Evolutionary conservation across 2,888 invertebrate genomes (phyloP).

Genomic region (Coenonympha glycerion): DNA sequence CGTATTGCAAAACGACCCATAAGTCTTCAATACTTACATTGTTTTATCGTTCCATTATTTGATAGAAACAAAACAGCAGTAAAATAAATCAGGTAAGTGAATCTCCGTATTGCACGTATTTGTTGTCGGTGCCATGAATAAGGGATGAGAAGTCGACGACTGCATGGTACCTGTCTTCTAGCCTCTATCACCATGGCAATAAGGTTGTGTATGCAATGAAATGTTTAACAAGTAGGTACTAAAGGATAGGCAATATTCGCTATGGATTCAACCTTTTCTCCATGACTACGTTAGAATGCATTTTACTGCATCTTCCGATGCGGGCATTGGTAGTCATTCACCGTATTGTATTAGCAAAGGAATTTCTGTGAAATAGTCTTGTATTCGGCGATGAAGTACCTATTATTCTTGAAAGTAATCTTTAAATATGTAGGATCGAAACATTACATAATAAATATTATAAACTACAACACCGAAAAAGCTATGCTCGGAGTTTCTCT

Average conservation of each 20-base stretch:
- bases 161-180: not conserved
- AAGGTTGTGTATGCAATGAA: slow-evolving; percentile 10
- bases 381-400: too few species aligned
- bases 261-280: slow-evolving; percentile 7
- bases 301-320: slow-evolving; percentile 3
- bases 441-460: too few species aligned
- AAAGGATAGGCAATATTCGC: slow-evolving; percentile 9
- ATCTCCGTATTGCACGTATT: slow-evolving; percentile 19
- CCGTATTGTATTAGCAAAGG: not conserved
- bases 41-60: slow-evolving; percentile 3
- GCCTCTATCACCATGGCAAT: not conserved
- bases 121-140: slow-evolving; percentile 21
- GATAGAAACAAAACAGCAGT: slow-evolving; percentile 5
- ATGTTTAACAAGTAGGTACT: not conserved
- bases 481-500: too few species aligned
- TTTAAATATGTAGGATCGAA: too few species aligned
- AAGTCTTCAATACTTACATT: too few species aligned
- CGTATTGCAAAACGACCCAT: too few species aligned
- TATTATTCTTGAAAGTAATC: too few species aligned
- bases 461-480: too few species aligned
- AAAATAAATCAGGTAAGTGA: slow-evolving; percentile 21
- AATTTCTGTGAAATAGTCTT: not conserved
- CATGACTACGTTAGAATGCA: slow-evolving; percentile 9
- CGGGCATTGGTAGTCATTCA: not conserved
- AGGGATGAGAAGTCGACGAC: slow-evolving; percentile 17